Percentiles rank a stretch among this genome's conserved stretches.
Conservation (phyloP, 2,113 vertebrate species). For the Mustelus asterias region DNA sequence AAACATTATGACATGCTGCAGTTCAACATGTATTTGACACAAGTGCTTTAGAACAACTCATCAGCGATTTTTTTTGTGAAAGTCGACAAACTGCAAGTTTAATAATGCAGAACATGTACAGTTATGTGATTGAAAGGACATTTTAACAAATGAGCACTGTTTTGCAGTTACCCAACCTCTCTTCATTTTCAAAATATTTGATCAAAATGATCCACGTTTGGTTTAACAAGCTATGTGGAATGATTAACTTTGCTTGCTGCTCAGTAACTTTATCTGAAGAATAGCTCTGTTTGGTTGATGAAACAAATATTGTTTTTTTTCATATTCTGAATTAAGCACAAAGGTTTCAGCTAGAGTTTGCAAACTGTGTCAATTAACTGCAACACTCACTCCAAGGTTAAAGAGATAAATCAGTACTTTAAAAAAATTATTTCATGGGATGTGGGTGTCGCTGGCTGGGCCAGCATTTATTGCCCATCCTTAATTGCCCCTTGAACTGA, state of each 20-base stretch:
- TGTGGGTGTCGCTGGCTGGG: no score
- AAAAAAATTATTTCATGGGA: no score
- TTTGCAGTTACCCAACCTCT: not conserved
- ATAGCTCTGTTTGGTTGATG: not conserved
- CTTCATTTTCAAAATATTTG: not conserved
- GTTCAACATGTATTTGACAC: not conserved
- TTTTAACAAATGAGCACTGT: not conserved
- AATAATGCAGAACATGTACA: not conserved
- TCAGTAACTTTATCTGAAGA: not conserved
- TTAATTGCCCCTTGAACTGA: no score
- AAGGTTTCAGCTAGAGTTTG: not conserved
- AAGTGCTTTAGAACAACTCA: not conserved
- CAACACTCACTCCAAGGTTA: not conserved
- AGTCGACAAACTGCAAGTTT: not conserved
- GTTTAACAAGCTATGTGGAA: not conserved
- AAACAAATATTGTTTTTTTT: not conserved
- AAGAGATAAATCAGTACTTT: not conserved
- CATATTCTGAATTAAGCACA: not conserved
- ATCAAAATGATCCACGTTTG: not conserved
- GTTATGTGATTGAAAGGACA: not conserved
- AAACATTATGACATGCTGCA: not conserved
- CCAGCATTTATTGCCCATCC: no score
- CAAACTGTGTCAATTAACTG: not conserved
- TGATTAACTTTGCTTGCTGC: not conserved
- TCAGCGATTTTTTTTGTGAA: not conserved